Evolutionary conservation across 1,140 invertebrate species (phyloP), one percentile per base, ranked within the genome.

Genomic region (Platyscapa corneri): DNA sequence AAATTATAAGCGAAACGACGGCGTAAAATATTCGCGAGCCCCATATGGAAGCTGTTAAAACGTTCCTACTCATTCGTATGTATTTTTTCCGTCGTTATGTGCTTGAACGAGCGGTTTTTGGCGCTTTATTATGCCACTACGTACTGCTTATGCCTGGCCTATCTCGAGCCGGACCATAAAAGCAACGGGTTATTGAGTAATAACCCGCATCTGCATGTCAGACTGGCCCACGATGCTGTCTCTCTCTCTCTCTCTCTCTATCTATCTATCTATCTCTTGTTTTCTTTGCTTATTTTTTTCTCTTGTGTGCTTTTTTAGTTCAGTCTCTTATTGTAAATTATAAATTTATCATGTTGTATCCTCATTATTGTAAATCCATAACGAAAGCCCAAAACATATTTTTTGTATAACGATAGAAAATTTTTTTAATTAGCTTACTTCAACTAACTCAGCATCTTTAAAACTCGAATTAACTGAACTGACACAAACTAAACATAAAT

Each of bases 111-210:
- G 65, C 65, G 67, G 80, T 74, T 82, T 82, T 82, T 82, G 65
- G 80, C 32, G 8, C 37, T 83, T 85, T 86, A 87, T 87, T 86
- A 75, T 65, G 49, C 82, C 49, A 76, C 80, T 85, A 78, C 42
- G 42, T 76, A 84, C 77, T 87, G 84, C 86, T 88, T 83, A 85
- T 82, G 83, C 72, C 53, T 10, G 70, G 64, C 80, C 74, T 85
- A 86, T 83, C 80, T 86, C 76, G 82, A 27, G 20, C 72, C 74
- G 77, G 65, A 49, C 76, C 78, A 77, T 88, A 89, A 89, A 89
- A 88, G 86, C 86, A 86, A 86, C 83, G 87, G 83, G 85, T 88
- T 89, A 88, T 87, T 82, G 85, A 87, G 87, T 87, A 89, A 88
- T 88, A 89, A 89, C 85, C 85, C 80, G 49, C 7, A 53, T 77